Percentiles rank a stretch among this genome's conserved stretches.
Conservation (phyloP, 1,140 invertebrate genomes). For the Branchinecta lindahli region DNA sequence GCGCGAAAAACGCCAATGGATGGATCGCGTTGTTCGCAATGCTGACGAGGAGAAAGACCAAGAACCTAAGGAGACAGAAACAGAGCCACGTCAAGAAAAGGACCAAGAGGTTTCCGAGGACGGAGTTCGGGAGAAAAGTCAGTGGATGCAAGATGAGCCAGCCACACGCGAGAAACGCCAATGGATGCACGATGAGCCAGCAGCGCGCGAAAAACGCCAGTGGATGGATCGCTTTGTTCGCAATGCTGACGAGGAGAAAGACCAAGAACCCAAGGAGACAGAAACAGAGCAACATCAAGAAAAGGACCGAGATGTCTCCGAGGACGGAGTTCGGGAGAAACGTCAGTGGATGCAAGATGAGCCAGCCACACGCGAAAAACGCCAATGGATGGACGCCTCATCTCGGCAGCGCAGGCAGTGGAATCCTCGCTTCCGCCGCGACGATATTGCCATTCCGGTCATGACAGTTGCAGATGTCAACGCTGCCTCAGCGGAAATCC, state of each 20-base stretch:
- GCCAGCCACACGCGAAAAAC: background rate
- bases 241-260: no score
- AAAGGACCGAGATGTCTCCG: no score
- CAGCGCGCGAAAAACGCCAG: background rate
- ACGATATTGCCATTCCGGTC: background rate
- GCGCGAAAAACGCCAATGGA: slow-evolving; percentile 11
- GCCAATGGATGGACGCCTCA: background rate
- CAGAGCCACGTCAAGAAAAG: no score
- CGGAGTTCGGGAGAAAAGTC: no score
- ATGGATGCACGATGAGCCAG: background rate
- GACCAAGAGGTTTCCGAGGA: no score
- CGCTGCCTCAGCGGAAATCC: background rate
- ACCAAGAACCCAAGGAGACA: no score
- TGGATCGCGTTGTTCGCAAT: background rate
- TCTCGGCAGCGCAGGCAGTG: background rate
- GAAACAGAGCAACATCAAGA: no score
- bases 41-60: no score
- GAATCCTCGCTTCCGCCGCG: background rate
- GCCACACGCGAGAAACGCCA: background rate
- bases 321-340: no score
- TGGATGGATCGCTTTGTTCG: background rate
- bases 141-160: no score
- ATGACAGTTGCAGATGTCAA: background rate
- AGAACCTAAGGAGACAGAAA: no score
- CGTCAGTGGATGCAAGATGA: no score